Evolutionary conservation across 1,140 invertebrate species (phyloP), one percentile per base, ranked within the genome.

Genomic region (Trialeurodes vaporariorum): DNA sequence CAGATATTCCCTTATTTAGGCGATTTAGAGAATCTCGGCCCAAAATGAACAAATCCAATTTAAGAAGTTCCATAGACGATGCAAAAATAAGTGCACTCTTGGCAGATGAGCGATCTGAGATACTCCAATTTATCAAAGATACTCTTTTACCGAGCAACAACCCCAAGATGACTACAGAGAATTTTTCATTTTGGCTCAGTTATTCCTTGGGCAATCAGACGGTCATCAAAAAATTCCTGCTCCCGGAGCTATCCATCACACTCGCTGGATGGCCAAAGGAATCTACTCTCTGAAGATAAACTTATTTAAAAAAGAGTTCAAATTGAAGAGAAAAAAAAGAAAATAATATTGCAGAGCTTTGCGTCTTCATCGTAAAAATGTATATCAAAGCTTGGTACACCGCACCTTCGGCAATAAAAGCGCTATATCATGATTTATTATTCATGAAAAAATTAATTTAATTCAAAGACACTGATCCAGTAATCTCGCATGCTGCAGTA

Each of bases 341-440:
- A 61, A 66, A 25, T 13, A 59, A 27, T 27, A 49, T 71, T n/a
- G 63, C 59, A 34, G 64, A 69, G 49, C 58, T 72, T 34, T 67
- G 67, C 59, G 24, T 73, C 59, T 74, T 73, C 69, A 25, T 72
- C 69, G 65, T 65, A 24, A 27, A 60, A 65, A 27, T 71, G 23
- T 70, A 73, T 63, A 21, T 72, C 23, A 72, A 67, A 65, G 58
- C 66, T n/a, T 73, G 69, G 67, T 70, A 70, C 64, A 22, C 63
- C 22, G 40, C 66, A 17, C 59, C 68, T 64, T 63, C 34, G 49
- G 25, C 69, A 64, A 63, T 67, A 17, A 63, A 27, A 24, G 59
- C 66, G 27, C 69, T 64, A 25, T 58, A 65, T 40, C 23, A 66
- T 66, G 64, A 70, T 40, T 69, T 70, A 0, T 25, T 22, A 25